Evolutionary conservation across 2,797 vertebrate species (phyloP), one percentile per base, ranked within the genome.

Genomic region (Gymnodraco acuticeps): DNA sequence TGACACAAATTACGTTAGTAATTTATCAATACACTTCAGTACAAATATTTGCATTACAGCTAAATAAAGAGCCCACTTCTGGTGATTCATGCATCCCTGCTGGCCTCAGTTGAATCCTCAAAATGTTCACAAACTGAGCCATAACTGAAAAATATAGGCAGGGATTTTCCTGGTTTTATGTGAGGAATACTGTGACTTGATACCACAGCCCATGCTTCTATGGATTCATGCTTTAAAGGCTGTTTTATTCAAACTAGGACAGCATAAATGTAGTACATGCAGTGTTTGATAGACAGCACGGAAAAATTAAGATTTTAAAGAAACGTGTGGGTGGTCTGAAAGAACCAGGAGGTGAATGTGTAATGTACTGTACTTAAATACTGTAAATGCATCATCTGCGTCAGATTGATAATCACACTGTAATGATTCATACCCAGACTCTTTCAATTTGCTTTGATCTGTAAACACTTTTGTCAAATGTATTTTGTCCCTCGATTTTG

Each of bases 101-200:
- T 63, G 61, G 12, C 16, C 42, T 67, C 31, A 70, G 45, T 27
- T 61, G 70, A 75, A 78, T 75, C 47, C 42, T 72, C 33, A 69
- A 73, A 70, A 68, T 47, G 67, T 75, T 76, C 61, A 77, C 51
- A 79, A 76, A 75, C 62, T 42, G 55, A 65, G 45, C 43, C 14
- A n/a, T 42, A 47, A 70, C 75, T 72, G 67, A 66, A 70, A 50
- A 56, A 76, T 56, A 70, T 73, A 56, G 66, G 59, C 33, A 56
- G 64, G 65, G 70, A 71, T 73, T 48, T 55, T 58, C 45, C 58
- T 38, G 42, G 47, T 65, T 81, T 74, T 62, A 17, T 65, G 19
- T 46, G 2, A 74, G 42, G 51, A 70, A 41, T 31, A 1, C 64
- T 41, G 48, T 15, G 46, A 55, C 69, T 60, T 82, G 47, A 66